These are phyloP conservation scores for Conus ventricosus DNA, from an alignment of 1,140 invertebrate species.

Conservation along the genomic window DNA sequence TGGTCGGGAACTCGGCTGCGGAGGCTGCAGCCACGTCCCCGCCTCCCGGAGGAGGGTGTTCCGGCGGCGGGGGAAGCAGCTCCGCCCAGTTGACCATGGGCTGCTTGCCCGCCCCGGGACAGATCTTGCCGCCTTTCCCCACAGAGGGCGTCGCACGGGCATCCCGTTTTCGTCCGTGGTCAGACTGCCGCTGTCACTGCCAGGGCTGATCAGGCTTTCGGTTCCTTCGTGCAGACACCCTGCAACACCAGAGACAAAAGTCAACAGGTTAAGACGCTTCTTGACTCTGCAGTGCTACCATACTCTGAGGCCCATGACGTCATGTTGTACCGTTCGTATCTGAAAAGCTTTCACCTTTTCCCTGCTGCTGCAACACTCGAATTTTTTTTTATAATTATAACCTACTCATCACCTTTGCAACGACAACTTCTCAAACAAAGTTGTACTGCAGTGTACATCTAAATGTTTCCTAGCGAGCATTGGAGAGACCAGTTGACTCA, in stretches of 20 bases:
- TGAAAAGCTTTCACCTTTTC: too few relatives aligned
- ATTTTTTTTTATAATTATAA: too few relatives aligned
- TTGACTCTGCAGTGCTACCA: too few relatives aligned
- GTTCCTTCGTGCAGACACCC: conserved; percentile 53
- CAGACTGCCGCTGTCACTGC: conserved; percentile 74
- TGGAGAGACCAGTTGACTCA: too few relatives aligned
- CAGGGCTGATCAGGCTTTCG: conserved; percentile 68
- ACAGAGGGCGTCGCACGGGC: conserved; percentile 63
- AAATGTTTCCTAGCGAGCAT: too few relatives aligned
- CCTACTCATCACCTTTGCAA: too few relatives aligned
- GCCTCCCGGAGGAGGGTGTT: conserved; percentile 83
- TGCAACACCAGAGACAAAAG: background rate
- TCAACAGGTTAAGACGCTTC: too few relatives aligned
- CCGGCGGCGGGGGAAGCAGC: conserved; percentile 84
- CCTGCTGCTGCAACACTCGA: too few relatives aligned
- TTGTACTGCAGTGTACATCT: too few relatives aligned
- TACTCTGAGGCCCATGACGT: too few relatives aligned
- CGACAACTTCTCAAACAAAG: too few relatives aligned
- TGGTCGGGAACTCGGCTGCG: conserved; percentile 59
- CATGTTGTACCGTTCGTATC: too few relatives aligned
- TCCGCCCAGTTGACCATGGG: conserved; percentile 85
- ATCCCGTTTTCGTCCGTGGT: conserved; percentile 74
- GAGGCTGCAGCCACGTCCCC: conserved; percentile 9
- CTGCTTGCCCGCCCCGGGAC: conserved; percentile 64
- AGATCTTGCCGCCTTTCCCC: conserved; percentile 48